Evolutionary conservation across 1,140 invertebrate species (phyloP).

Genomic region (Mylabris phalerata): DNA sequence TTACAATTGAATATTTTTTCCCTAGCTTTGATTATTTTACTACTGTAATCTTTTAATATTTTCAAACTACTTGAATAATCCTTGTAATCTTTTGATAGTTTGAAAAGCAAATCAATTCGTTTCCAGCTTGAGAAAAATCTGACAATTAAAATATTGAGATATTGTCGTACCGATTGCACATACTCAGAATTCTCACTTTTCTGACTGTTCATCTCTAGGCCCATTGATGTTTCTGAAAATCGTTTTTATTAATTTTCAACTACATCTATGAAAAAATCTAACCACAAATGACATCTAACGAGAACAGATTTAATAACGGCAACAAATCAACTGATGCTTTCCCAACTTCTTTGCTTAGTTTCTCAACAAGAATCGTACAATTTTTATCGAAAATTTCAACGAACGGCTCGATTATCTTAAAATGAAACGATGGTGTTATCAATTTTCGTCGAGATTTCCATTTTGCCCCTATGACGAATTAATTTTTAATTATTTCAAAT

Average conservation of each 20-base stretch:
- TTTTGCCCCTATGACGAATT: constrained; percentile 17
- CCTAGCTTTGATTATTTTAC: constrained; percentile 6
- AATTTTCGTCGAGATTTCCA: constrained; percentile 67
- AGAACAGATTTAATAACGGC: constrained; percentile 56
- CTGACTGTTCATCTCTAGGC: constrained; percentile 20
- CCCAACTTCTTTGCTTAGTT: constrained; percentile 39
- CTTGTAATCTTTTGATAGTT: constrained; percentile 6
- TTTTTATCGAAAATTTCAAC: constrained; percentile 69
- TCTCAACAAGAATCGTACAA: constrained; percentile 53
- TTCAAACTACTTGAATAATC: constrained; percentile 6
- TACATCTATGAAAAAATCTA: constrained; percentile 31
- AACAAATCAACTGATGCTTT: constrained; percentile 54
- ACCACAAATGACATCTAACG: constrained; percentile 79
- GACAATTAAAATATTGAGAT: constrained; percentile 18
- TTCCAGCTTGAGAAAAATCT: constrained; percentile 21
- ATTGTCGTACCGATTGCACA: constrained; percentile 14
- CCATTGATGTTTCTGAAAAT: constrained; percentile 24
- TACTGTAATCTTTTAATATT: constrained; percentile 16
- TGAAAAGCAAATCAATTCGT: constrained; percentile 15
- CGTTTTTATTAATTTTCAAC: not conserved
- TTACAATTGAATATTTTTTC: not conserved
- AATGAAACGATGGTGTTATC: constrained; percentile 75
- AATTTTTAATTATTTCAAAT: not conserved
- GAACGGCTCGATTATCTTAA: constrained; percentile 71
- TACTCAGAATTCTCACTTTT: constrained; percentile 17